Conservation (phyloP, 2,113 vertebrate genomes). For the Cricetomys ansorgei region DNA sequence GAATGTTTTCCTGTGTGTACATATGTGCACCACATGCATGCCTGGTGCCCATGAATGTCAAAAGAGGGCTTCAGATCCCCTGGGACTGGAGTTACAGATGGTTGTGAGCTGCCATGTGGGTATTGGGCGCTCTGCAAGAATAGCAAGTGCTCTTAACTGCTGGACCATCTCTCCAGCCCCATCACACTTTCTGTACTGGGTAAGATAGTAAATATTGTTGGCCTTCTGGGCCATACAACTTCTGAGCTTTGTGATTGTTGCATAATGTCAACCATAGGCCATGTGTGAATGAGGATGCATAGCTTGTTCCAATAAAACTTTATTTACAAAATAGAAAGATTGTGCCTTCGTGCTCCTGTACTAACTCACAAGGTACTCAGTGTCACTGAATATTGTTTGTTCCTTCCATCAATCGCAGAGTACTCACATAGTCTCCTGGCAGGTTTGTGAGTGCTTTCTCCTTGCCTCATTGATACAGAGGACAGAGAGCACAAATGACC, state of each 20-base stretch:
- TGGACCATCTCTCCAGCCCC: neutral
- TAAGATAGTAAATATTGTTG: neutral
- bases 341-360: neutral
- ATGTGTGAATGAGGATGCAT: neutral
- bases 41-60: neutral
- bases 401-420: neutral
- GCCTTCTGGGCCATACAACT: neutral
- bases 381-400: neutral
- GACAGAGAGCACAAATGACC: neutral
- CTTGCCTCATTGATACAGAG: neutral
- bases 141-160: neutral
- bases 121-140: neutral
- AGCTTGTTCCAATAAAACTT: slow-evolving; percentile 35
- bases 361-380: no score
- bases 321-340: neutral
- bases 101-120: neutral
- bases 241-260: neutral
- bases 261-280: neutral
- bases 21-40: neutral
- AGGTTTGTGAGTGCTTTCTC: neutral
- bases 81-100: neutral
- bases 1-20: neutral
- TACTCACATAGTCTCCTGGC: no score
- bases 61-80: neutral
- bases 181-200: neutral